phyloP scores from a whole-genome alignment of 1,140 invertebrate genomes.

The Procambarus clarkii region DNA sequence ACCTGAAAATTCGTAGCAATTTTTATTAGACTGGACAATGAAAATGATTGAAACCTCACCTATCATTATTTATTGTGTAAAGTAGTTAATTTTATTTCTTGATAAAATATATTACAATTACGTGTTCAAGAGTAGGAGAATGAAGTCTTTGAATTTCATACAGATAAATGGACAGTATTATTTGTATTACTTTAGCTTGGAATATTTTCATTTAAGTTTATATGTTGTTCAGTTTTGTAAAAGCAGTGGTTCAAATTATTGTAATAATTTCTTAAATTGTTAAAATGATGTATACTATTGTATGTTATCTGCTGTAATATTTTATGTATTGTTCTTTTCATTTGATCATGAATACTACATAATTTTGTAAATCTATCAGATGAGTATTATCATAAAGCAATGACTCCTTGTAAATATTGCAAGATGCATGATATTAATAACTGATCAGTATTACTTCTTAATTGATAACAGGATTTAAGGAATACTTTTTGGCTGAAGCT shows the following conservation, averaged over 20 bases:
- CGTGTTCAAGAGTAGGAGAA: no score
- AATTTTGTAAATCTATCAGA: slow-evolving; percentile 12
- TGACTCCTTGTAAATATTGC: slow-evolving; percentile 29
- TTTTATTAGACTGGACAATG: neutral
- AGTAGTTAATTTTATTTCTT: neutral
- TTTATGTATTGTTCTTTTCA: neutral
- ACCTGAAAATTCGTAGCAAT: neutral
- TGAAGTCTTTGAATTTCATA: neutral
- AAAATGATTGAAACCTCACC: neutral
- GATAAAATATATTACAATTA: neutral
- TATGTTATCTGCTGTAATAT: neutral
- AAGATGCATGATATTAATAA: slow-evolving; percentile 55
- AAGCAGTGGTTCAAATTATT: neutral
- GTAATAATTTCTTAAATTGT: neutral
- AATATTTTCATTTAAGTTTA: neutral
- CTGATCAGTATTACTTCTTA: neutral
- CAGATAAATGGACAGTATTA: neutral
- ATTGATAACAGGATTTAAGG: slow-evolving; percentile 9
- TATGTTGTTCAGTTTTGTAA: neutral
- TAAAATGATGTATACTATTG: neutral
- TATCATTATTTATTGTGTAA: neutral
- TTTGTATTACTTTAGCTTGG: neutral
- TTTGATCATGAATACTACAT: neutral
- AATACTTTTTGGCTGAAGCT: slow-evolving; percentile 38
- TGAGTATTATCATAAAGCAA: neutral